Evolutionary conservation across 1,140 invertebrate species (phyloP).

Genomic region (Drosophila sp.): DNA sequence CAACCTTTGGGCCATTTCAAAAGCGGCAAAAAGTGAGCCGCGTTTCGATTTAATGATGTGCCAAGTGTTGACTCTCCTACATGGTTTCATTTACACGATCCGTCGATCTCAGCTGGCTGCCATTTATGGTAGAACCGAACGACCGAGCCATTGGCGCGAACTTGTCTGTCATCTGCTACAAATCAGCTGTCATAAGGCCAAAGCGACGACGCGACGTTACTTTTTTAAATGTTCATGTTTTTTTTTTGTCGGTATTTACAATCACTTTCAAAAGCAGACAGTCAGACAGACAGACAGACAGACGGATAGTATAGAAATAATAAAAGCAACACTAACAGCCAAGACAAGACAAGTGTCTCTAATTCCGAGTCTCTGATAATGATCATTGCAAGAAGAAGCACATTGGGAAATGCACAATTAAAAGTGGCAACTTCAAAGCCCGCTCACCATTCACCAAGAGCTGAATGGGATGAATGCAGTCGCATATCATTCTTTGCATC

Average conservation of each 20-base stretch:
- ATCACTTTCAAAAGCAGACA: conserved; percentile 72
- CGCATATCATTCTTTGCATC: conserved; percentile 15
- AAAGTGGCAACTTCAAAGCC: conserved; percentile 47
- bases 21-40: conserved; percentile 3
- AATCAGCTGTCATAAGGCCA: conserved; percentile 78
- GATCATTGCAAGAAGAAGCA: conserved; percentile 60
- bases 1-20: conserved; percentile 7
- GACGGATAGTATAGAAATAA: conserved; percentile 38
- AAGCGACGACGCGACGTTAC: conserved; percentile 28
- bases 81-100: conserved; percentile 28
- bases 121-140: conserved; percentile 77
- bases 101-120: conserved; percentile 33
- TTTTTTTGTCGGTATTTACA: conserved; percentile 66
- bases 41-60: conserved; percentile 75
- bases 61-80: conserved; percentile 35
- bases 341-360: conserved; percentile 13
- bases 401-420: conserved; percentile 72
- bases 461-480: not conserved
- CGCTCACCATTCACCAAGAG: conserved; percentile 54
- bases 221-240: conserved; percentile 9
- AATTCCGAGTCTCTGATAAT: conserved; percentile 54
- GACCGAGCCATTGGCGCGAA: conserved; percentile 71
- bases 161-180: conserved; percentile 82
- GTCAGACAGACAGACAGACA: no score
- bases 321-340: conserved; percentile 22